Evolutionary conservation across 2,888 invertebrate genomes (phyloP).

Genomic region (Drosophila anomelani): DNA sequence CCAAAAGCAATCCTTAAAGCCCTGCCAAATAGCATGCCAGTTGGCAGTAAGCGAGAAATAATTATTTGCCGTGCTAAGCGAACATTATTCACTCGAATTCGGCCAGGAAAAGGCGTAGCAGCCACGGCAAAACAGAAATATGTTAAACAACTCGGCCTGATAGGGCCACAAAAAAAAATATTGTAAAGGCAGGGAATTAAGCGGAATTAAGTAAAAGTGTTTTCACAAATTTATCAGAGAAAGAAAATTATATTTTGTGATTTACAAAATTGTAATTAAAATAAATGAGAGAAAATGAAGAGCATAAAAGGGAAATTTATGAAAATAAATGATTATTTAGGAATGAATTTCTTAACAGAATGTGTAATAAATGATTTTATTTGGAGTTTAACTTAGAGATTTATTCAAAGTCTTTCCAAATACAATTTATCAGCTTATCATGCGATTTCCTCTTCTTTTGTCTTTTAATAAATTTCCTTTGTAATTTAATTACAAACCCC

Average conservation of each 20-base stretch:
- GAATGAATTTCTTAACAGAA: background rate
- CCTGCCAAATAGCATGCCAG: conserved; percentile 71
- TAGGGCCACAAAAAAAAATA: conserved; percentile 44
- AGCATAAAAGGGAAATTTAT: background rate
- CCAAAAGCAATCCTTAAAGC: conserved; percentile 54
- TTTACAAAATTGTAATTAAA: too few species aligned
- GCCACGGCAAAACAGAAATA: conserved; percentile 55
- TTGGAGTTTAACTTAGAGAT: background rate
- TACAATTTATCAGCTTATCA: background rate
- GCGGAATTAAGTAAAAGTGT: conserved; percentile 72
- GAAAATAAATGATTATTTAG: background rate
- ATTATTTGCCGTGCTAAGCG: conserved; percentile 82
- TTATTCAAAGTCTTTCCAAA: background rate
- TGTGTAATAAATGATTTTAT: background rate
- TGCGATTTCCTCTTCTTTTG: background rate
- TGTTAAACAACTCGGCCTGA: conserved; percentile 63
- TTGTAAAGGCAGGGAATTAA: conserved; percentile 18
- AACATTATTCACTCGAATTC: conserved; percentile 77
- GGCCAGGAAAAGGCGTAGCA: conserved; percentile 48
- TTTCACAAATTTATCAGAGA: conserved; percentile 40
- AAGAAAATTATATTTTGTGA: background rate
- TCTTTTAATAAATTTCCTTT: background rate
- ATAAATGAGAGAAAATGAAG: background rate
- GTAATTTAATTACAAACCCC: background rate
- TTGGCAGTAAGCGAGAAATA: conserved; percentile 77